Conservation (phyloP, 2,888 invertebrate species). For the Meganola albula region DNA sequence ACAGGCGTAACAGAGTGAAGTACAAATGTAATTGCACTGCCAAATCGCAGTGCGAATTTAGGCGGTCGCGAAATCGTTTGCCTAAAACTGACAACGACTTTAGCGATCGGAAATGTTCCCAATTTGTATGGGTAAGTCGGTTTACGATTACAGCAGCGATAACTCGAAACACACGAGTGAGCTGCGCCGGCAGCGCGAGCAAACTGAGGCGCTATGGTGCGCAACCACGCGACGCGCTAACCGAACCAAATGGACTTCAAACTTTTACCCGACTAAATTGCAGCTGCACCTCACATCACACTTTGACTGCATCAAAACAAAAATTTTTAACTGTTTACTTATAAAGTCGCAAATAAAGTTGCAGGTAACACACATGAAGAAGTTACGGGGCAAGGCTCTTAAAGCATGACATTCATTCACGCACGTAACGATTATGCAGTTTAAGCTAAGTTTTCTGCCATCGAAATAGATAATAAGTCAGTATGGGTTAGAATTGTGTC, state of each 20-base stretch:
- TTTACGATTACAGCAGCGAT: constrained; percentile 31
- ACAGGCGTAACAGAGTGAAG: constrained; percentile 61
- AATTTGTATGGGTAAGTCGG: constrained; percentile 57
- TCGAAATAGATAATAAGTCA: background rate
- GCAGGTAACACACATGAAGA: constrained; percentile 61
- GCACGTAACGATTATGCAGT: constrained; percentile 50
- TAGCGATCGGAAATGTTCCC: constrained; percentile 69
- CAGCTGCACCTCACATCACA: constrained; percentile 35
- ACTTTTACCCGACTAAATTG: constrained; percentile 66
- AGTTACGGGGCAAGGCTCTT: constrained; percentile 61
- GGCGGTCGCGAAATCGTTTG: constrained; percentile 50
- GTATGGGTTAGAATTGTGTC: no score
- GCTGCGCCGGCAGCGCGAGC: constrained; percentile 72
- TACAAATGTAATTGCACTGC: constrained; percentile 62
- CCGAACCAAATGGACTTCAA: constrained; percentile 62
- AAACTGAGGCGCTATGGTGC: constrained; percentile 60
- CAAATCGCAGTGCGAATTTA: constrained; percentile 68
- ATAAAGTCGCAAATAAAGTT: constrained; percentile 62
- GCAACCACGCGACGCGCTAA: constrained; percentile 58
- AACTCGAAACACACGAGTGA: constrained; percentile 54
- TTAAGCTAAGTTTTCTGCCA: no score
- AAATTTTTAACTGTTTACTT: constrained; percentile 49
- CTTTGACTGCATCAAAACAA: constrained; percentile 24
- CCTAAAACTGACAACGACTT: constrained; percentile 65
- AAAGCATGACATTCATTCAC: constrained; percentile 55